Conservation (phyloP, 2,797 vertebrate species). For the Ataeniobius toweri region DNA sequence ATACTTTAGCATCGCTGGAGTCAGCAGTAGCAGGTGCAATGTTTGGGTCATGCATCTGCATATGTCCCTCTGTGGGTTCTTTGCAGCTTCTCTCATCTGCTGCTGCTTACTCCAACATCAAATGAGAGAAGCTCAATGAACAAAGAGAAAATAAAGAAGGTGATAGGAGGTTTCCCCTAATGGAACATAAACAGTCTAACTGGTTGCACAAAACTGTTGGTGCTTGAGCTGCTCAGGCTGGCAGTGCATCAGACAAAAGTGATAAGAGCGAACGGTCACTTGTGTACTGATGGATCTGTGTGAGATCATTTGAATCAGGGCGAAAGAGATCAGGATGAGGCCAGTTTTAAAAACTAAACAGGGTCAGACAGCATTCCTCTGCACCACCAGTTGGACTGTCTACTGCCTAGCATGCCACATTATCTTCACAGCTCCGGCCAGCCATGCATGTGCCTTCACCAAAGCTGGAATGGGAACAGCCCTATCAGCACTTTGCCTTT, state of each 20-base stretch:
- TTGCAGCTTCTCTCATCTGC: constrained; percentile 6
- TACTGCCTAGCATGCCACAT: constrained; percentile 62
- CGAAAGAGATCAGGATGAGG: constrained; percentile 32
- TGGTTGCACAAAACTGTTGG: constrained; percentile 25
- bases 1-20: constrained; percentile 34
- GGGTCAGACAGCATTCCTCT: constrained; percentile 70
- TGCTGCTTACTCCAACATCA: constrained; percentile 4
- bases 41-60: constrained; percentile 54
- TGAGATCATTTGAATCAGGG: constrained; percentile 28
- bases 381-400: constrained; percentile 64
- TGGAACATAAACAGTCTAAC: constrained; percentile 41
- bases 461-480: constrained; percentile 64
- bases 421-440: constrained; percentile 75
- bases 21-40: constrained; percentile 59
- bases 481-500: constrained; percentile 72
- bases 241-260: constrained; percentile 5
- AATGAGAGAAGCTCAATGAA: constrained; percentile 40
- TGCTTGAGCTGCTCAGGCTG: constrained; percentile 17
- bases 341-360: constrained; percentile 40
- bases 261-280: constrained; percentile 21
- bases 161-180: constrained; percentile 43
- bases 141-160: constrained; percentile 18
- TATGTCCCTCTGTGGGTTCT: constrained; percentile 62
- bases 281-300: constrained; percentile 31
- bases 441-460: constrained; percentile 65